Base-by-base conservation (phyloP, 2,113 vertebrate genomes). In the Gallinago jamesoni region DNA sequence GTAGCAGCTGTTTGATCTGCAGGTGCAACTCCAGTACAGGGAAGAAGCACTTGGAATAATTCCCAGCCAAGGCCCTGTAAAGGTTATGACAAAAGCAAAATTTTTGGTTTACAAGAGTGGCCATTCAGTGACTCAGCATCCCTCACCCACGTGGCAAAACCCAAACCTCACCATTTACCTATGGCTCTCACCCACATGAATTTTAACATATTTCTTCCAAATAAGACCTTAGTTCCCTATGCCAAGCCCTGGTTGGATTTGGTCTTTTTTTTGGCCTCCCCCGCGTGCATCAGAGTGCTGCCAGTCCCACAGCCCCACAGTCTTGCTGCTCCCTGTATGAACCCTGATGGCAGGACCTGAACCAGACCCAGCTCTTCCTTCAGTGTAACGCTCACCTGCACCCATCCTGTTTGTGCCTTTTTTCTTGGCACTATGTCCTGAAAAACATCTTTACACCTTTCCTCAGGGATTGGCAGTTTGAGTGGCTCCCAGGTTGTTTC, bases 221-320 rank as follows among this genome's bases (percentile, higher is more conserved):
- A 45, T 1, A 0, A 67, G 43, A 50, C 23, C 53, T 74, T 35
- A 16, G 37, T 28, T 81, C 16, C 66, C 12, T 64, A 39, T 87
- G 33, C 88, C 59, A 37, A 20, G 35, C 30, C 28, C 63, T 83
- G 63, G 19, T 10, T 83, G 63, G 41, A 73, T 84, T 60, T 31
- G n/a, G 21, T 53, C 2, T 5, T 4, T 5, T 5, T 37, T 74
- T 70, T 80, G 63, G 43, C 35, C 31, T 31, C 19, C n/a, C 10
- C 23, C 2, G 3, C 28, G 20, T 24, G 10, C 47, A 63, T 19
- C 75, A 23, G 53, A n/a, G 23, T 17, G 47, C 37, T 95, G 45
- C 41, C 4, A 8, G 48, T 35, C 20, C 43, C 0, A 0, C 30
- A 23, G 69, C 41, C 14, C 12, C 1, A 1, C 57, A 33, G 45